Base-by-base conservation (phyloP, 2,113 vertebrate species). In the Sminthopsis crassicaudata region DNA sequence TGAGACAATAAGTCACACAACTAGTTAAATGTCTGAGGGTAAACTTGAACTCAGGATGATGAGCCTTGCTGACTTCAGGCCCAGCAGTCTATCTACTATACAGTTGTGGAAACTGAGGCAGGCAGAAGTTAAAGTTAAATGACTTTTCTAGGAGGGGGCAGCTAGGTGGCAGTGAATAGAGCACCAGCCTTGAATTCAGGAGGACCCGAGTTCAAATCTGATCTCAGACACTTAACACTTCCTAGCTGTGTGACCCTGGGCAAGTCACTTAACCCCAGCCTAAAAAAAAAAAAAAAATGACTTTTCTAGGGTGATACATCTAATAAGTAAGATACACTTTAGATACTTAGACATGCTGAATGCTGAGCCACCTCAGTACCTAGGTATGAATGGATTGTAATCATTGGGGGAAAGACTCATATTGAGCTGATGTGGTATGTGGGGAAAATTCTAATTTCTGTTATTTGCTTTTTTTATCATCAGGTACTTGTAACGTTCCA, bases 401-500 rank as follows among this genome's bases (percentile, higher is more conserved):
- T 36, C 60, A 36, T 36, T 19, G 30, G 14, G 36, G 30, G 60
- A 3, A n/a, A 67, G n/a, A 67, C 4, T 67, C 30, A 67, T 19
- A 67, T n/a, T 67, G 60, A 67, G 36, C 30, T 36, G 30, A 67
- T 67, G 4, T 67, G 30, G 3, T 36, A 6, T 67, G 16, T 60
- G 27, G 27, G 30, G 36, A 60, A 52, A 90, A 10, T 53, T 8
- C 23, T 26, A 89, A 12, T 89, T 95, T 14, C 46, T 48, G 19
- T 92, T 96, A 60, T 96, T 84, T 54, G 30, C 94, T 92, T 36
- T 98, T 98, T 95, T 97, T 97, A 91, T 92, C 95, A 94, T 76
- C 94, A 99, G 98, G 97, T 94, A 97, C 94, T 95, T 99, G 98
- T 96, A 55, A 11, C 14, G 12, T 42, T 67, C 98, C 98, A 94